Base-by-base conservation (phyloP, 2,113 vertebrate genomes). In the Nanorana parkeri region DNA sequence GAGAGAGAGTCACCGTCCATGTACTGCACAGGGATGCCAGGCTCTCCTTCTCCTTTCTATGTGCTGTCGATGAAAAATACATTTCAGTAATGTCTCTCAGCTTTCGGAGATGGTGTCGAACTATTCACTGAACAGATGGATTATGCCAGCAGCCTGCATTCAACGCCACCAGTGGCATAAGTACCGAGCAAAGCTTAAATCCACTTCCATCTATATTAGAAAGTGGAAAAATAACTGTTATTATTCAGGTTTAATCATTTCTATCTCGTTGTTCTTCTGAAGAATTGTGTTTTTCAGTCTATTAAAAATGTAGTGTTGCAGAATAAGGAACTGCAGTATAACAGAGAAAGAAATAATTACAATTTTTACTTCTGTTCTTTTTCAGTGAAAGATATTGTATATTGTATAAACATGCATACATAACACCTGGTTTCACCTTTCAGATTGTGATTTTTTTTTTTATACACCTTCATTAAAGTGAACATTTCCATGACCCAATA, bases 41-140 rank as follows among this genome's bases (percentile, higher is more conserved):
- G 1, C 66, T 80, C 41, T 55, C 28, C 29, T 73, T 23, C 32
- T 75, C 41, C 41, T 47, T 47, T n/a, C 71, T 32, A 58, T 29
- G 47, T 67, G 51, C 80, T 83, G 66, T 76, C 63, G 64, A 76
- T 83, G 63, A 83, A 83, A 83, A 76, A 76, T 83, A 83, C 80
- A 76, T 83, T 83, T 83, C 63, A 68, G 58, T 83, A 82, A 82
- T 82, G 71, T 82, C 41, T 65, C 61, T 73, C 63, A 67, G 80
- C 80, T 83, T 76, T 68, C 64, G 20, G 80, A 72, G 80, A 75
- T 83, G 68, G 72, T 21, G 52, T 36, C 36, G 69, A 83, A 83
- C 52, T 52, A 83, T 60, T 83, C 72, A 76, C 17, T 51, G 80
- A 83, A 72, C 80, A 83, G 72, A 83, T 83, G 80, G 80, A 75